Conservation (phyloP, 1,140 invertebrate species). For the Eupeodes corollae region DNA sequence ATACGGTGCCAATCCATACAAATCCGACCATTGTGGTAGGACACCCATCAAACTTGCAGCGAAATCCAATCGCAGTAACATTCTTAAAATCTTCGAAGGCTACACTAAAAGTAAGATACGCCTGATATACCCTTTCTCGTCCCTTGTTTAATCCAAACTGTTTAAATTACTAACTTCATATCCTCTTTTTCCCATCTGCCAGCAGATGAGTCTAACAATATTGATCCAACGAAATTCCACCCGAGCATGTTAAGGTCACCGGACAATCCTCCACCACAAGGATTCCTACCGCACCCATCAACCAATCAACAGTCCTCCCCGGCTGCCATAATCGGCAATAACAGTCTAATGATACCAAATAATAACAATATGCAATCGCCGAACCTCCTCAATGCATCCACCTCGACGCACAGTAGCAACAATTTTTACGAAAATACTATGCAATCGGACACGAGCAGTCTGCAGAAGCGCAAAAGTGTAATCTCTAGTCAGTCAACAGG, state of each 20-base stretch:
- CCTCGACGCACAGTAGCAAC: constrained; percentile 36
- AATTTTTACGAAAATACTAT: constrained; percentile 39
- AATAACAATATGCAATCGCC: constrained; percentile 20
- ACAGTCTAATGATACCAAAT: constrained; percentile 2
- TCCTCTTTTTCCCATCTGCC: no score
- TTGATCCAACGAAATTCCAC: constrained; percentile 33
- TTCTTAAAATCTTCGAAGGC: constrained; percentile 35
- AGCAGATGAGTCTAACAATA: constrained; percentile 33
- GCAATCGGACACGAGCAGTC: constrained; percentile 36
- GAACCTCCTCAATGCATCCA: constrained; percentile 28
- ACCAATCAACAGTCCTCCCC: constrained; percentile 4
- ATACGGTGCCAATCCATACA: constrained; percentile 82
- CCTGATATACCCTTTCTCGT: neutral
- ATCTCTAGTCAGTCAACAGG: constrained; percentile 39
- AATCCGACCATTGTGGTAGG: constrained; percentile 80
- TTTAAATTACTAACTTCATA: no score
- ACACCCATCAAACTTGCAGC: constrained; percentile 47
- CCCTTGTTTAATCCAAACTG: neutral
- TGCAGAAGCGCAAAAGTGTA: constrained; percentile 37
- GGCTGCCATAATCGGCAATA: no score
- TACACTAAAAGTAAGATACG: constrained; percentile 32
- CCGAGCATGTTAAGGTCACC: constrained; percentile 33
- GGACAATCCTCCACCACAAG: constrained; percentile 28
- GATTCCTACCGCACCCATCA: constrained; percentile 28
- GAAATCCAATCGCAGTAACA: constrained; percentile 41